Conservation (phyloP, 2,888 invertebrate genomes). For the Leucoptera coffeella region DNA sequence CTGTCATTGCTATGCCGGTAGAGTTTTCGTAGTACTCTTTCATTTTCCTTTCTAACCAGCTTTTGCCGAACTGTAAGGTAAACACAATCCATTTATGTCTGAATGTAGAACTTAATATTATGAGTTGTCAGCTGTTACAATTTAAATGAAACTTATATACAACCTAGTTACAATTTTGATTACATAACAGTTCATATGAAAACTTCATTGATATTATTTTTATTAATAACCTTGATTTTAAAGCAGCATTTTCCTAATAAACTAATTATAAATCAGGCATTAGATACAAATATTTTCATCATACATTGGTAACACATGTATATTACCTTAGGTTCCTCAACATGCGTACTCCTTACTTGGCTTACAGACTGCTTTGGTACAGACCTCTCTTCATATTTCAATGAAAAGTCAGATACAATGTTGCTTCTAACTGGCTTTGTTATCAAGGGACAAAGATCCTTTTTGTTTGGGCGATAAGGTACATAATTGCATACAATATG, state of each 20-base stretch:
- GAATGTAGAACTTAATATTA: no score
- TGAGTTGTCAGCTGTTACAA: no score
- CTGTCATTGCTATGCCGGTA: slow-evolving; percentile 46
- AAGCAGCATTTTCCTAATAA: slow-evolving; percentile 5
- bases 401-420: slow-evolving; percentile 40
- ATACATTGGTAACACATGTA: no score
- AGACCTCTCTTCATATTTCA: slow-evolving; percentile 26
- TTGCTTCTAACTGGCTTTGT: slow-evolving; percentile 26
- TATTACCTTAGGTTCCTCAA: slow-evolving; percentile 19
- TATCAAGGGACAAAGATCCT: slow-evolving; percentile 26
- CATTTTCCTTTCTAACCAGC: slow-evolving; percentile 49
- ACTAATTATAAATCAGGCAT: not conserved
- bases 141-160: no score
- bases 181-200: no score
- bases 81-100: no score
- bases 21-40: slow-evolving; percentile 35
- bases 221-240: no score
- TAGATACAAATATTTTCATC: not conserved
- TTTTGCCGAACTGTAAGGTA: slow-evolving; percentile 49
- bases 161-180: no score
- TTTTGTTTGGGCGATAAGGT: slow-evolving; percentile 27
- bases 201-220: no score
- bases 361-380: slow-evolving; percentile 1
- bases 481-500: slow-evolving; percentile 31
- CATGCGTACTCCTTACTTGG: slow-evolving; percentile 11